These are phyloP conservation scores for Nymphalis io DNA, from an alignment of 1,140 invertebrate genomes.

Conservation along the genomic window DNA sequence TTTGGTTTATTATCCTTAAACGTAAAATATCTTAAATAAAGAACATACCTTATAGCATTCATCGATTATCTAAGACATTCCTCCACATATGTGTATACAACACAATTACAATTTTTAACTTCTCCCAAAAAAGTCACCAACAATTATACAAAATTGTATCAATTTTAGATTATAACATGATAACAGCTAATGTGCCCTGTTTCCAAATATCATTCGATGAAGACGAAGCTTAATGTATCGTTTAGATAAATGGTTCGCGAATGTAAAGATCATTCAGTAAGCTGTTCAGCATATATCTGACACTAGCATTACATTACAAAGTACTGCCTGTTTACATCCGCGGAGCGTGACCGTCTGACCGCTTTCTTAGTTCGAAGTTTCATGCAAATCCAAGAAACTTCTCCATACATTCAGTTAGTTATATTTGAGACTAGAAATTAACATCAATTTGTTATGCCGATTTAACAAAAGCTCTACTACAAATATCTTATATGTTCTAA, in stretches of 20 bases:
- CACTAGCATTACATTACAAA: conserved; percentile 22
- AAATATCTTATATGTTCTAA: neutral
- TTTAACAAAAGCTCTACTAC: neutral
- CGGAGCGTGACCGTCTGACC: conserved; percentile 33
- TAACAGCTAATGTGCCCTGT: too few species aligned
- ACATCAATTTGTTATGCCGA: neutral
- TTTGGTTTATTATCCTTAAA: too few species aligned
- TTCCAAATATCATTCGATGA: too few species aligned
- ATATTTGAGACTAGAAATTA: conserved; percentile 9
- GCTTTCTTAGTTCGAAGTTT: conserved; percentile 32
- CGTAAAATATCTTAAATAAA: too few species aligned
- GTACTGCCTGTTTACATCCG: conserved; percentile 23
- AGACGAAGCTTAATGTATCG: neutral
- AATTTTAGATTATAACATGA: too few species aligned
- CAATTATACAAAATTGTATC: too few species aligned
- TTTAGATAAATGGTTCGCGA: neutral
- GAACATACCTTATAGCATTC: too few species aligned
- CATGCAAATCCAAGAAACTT: conserved; percentile 31
- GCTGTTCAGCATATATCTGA: conserved; percentile 15
- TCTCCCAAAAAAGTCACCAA: too few species aligned
- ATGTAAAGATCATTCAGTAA: conserved; percentile 15
- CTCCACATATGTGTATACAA: too few species aligned
- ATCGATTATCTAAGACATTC: too few species aligned
- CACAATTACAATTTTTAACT: too few species aligned
- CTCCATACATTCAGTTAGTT: conserved; percentile 6